phyloP scores from a whole-genome alignment of 1,140 invertebrate species.

The Microplitis demolitor region DNA sequence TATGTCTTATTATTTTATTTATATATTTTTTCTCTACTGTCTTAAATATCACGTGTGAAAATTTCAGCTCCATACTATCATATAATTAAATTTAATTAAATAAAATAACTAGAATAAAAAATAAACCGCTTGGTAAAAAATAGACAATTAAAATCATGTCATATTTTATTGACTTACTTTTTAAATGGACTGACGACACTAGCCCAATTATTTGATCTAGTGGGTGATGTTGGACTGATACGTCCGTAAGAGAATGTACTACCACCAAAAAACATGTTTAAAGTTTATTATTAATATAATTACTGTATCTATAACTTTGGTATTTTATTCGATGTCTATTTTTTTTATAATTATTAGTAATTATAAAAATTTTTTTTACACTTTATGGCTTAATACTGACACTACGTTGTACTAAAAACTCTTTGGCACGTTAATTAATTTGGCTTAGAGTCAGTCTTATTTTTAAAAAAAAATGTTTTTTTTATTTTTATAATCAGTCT shows the following conservation, averaged over 20 bases:
- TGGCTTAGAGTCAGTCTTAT: slow-evolving; percentile 15
- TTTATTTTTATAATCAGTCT: neutral
- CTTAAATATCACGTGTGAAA: neutral
- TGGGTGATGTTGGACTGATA: slow-evolving; percentile 45
- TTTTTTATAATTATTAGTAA: neutral
- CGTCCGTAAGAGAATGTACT: slow-evolving; percentile 44
- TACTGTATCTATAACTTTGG: no score
- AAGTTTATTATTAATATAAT: neutral
- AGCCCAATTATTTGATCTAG: slow-evolving; percentile 45
- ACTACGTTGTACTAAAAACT: slow-evolving; percentile 24
- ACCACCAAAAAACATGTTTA: slow-evolving; percentile 50
- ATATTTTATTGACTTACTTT: slow-evolving; percentile 46
- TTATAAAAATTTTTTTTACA: slow-evolving; percentile 9
- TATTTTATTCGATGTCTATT: neutral
- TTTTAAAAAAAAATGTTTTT: neutral
- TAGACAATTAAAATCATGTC: neutral
- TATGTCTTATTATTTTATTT: neutral
- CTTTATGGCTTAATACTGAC: slow-evolving; percentile 23
- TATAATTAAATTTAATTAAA: neutral
- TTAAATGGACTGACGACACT: slow-evolving; percentile 49
- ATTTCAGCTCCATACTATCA: neutral
- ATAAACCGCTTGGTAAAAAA: no score
- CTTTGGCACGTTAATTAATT: slow-evolving; percentile 27
- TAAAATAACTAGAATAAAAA: neutral
- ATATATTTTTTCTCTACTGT: neutral